Conservation (phyloP, 2,797 vertebrate genomes). For the Acanthornis magna region DNA sequence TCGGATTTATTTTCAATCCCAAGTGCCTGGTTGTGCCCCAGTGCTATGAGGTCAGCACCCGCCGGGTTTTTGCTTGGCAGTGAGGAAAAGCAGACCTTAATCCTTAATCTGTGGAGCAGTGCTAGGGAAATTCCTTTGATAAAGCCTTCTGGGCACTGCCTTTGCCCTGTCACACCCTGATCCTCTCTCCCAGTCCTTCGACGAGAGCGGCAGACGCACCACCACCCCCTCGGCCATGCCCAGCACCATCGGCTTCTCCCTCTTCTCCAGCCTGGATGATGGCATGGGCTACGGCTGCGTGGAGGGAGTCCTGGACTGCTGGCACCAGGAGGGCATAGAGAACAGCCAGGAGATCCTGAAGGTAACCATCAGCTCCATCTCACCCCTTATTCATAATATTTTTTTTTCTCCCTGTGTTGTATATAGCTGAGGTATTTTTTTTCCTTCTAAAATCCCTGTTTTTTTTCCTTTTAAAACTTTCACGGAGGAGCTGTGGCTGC, state of each 20-base stretch:
- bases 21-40: accelerated
- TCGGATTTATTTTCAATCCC: accelerated
- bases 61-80: accelerated
- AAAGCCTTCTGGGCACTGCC: not conserved
- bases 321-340: slow-evolving; percentile 93
- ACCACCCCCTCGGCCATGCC: slow-evolving; percentile 78
- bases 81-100: not conserved
- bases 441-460: accelerated
- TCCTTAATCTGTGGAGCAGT: not conserved
- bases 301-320: slow-evolving; percentile 86
- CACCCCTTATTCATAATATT: no score
- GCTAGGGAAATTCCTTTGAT: not conserved
- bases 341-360: slow-evolving; percentile 92
- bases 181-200: slow-evolving; percentile 81
- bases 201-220: slow-evolving; percentile 87
- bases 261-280: slow-evolving; percentile 92
- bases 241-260: slow-evolving; percentile 81
- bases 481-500: not conserved
- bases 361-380: slow-evolving; percentile 64
- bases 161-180: not conserved
- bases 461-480: not conserved
- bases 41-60: not conserved
- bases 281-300: slow-evolving; percentile 85
- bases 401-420: accelerated
- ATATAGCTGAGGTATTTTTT: not conserved